Base-by-base conservation (phyloP, 2,888 invertebrate genomes). In the Latrodectus hesperus region DNA sequence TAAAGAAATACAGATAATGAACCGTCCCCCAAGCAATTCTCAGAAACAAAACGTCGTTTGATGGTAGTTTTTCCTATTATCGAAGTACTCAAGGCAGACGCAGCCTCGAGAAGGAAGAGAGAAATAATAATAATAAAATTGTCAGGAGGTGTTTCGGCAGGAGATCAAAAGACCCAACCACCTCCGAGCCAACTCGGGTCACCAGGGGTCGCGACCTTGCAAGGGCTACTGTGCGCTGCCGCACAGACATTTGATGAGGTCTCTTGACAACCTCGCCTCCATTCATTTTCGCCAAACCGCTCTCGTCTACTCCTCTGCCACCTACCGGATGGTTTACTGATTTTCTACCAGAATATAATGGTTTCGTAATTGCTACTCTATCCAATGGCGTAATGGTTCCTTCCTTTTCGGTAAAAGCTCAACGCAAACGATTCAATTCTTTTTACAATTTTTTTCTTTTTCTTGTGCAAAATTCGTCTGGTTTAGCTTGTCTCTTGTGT, bases 131-230 rank as follows among this genome's bases (percentile, higher is more conserved):
- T 55, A 73, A 60, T 68, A 74, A 73, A 85, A 79, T 65, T 11
- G 17, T 72, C 52, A 38, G 71, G 53, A 77, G 71, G 84, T 78
- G 77, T 84, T 78, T 76, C 86, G 86, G 86, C 76, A 55, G 70
- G 71, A 76, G 86, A 86, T 86, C 86, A 86, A 86, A 84, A 79
- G 74, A 75, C 52, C 76, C 65, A 86, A 72, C 76, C 76, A 80
- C 68, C 71, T 67, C 53, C 52, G 52, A 38, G 65, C 49, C 67
- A 52, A n/a, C 22, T 22, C n/a, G 60, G 86, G 81, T 71, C 51
- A 60, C 16, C 8, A 6, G 0, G 71, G 76, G 86, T 86, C 86
- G 55, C 72, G 86, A 86, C 86, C 86, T 86, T 86, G 76, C 74
- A n/a, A 38, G 17, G 67, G 86, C 86, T 86, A 86, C 86, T 77